Base-by-base conservation (phyloP, 2,888 invertebrate genomes). In the Cerastis leucographa region DNA sequence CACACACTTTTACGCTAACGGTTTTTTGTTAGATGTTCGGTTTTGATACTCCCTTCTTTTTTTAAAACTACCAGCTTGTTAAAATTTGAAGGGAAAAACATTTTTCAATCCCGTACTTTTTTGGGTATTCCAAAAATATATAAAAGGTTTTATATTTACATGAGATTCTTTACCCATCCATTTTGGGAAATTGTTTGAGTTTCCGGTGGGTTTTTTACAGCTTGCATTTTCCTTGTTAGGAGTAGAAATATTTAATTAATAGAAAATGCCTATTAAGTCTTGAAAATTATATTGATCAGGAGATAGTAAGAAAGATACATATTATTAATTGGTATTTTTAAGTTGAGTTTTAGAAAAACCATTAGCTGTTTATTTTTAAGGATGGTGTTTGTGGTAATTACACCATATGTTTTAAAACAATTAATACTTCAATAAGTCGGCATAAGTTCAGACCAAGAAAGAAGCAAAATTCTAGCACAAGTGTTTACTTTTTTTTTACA, bases 21-120 rank as follows among this genome's bases (percentile, higher is more conserved):
- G 85, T 88, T 89, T 92, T 91, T 89, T 88, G 89, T 88, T 91
- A 89, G 89, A 91, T 90, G 91, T 93, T 93, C 90, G 88, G 85
- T 89, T 88, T 88, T 84, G 84, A 85, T 86, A 76, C 83, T 79
- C 73, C 65, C 56, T 74, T 78, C 79, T 85, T 84, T 83, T 83
- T 84, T 81, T 82, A 8, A 75, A 84, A 82, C 85, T 85, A 85
- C 65, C 85, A 82, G 79, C 78, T 84, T 84, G 78, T 84, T 82
- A 82, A 71, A 85, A 72, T 84, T 85, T 66, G 56, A 71, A 82
- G 65, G 69, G 76, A 81, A 74, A 84, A 77, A 71, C 40, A 65
- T 74, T 85, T 75, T 72, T 74, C 65, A 74, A 66, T 64, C 17
- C 49, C 62, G 25, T 69, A 51, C 40, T 71, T 54, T 72, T 71